A percentile compares a stretch with the other conserved stretches of the same genome.
phyloP scores from a whole-genome alignment of 2,797 vertebrate species.

The Galago senegalensis region DNA sequence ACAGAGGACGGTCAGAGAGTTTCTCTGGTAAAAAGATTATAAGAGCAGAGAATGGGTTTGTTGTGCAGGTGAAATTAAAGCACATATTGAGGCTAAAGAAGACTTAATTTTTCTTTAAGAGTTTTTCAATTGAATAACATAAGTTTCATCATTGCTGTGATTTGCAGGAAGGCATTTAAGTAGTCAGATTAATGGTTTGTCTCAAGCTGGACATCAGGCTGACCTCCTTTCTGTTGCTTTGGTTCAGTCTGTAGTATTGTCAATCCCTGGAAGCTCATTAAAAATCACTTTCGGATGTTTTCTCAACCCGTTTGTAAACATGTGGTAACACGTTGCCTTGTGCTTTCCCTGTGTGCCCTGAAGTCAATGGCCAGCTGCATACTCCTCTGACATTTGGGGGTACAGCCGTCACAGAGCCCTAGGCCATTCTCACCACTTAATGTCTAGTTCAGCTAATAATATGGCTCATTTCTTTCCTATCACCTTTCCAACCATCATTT shows the following conservation, averaged over 20 bases:
- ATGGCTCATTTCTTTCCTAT: neutral
- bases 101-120: neutral
- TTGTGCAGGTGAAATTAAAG: neutral
- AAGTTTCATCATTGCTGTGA: neutral
- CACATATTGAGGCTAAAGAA: neutral
- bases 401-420: too few relatives aligned
- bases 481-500: neutral
- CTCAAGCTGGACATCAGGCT: neutral
- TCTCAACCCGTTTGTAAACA: neutral
- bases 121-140: constrained; percentile 19
- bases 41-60: neutral
- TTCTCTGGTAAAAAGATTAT: neutral
- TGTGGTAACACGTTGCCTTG: neutral
- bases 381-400: neutral
- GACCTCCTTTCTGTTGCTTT: neutral
- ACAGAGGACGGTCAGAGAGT: neutral
- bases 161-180: neutral
- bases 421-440: neutral
- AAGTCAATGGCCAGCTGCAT: neutral
- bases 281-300: neutral
- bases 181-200: neutral
- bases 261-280: neutral
- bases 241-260: neutral
- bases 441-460: neutral
- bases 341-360: neutral